Conservation (phyloP, 2,113 vertebrate species). For the Oreamnos americanus region DNA sequence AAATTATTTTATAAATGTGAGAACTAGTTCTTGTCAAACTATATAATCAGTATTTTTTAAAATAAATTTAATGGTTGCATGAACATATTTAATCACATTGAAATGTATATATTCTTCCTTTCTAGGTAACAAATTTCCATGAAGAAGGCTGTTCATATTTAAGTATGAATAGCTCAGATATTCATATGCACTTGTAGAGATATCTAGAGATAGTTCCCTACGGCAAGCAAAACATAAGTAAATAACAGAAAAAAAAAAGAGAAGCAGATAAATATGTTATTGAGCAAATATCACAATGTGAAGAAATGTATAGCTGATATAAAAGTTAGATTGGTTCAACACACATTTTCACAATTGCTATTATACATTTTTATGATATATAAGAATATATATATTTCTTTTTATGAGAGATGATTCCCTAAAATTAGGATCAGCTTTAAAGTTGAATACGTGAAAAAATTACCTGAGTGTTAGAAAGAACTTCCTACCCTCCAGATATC, state of each 20-base stretch:
- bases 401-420: background rate
- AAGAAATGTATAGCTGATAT: slow-evolving; percentile 2
- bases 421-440: slow-evolving; percentile 13
- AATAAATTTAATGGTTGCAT: background rate
- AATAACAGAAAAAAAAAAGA: background rate
- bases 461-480: background rate
- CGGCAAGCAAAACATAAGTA: background rate
- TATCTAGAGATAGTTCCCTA: background rate
- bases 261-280: background rate
- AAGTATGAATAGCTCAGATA: background rate
- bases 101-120: background rate
- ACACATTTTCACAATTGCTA: background rate
- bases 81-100: background rate
- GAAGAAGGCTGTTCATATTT: slow-evolving; percentile 16
- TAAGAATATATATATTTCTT: background rate
- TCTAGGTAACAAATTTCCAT: background rate
- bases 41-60: background rate
- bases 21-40: background rate
- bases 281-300: background rate
- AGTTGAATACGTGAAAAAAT: background rate
- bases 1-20: slow-evolving; percentile 3
- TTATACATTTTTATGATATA: background rate
- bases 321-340: background rate
- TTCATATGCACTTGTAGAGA: background rate
- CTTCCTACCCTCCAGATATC: background rate